Evolutionary conservation across 2,888 invertebrate species (phyloP).

Genomic region (Agrotis clavis): DNA sequence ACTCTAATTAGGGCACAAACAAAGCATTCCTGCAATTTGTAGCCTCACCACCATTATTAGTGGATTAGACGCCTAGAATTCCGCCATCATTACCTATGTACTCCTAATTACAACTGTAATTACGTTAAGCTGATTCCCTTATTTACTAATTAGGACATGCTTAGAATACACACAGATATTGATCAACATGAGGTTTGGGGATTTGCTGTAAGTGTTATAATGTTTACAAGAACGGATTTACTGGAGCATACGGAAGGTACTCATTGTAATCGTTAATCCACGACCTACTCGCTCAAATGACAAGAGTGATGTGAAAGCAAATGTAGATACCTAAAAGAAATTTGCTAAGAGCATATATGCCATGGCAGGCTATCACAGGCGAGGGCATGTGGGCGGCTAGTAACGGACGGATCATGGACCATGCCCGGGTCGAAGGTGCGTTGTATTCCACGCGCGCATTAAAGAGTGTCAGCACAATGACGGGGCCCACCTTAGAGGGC

Average conservation of each 20-base stretch:
- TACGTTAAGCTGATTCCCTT: constrained; percentile 44
- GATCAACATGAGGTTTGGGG: constrained; percentile 7
- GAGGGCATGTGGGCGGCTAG: no score
- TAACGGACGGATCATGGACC: no score
- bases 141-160: constrained; percentile 42
- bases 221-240: neutral
- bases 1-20: constrained; percentile 32
- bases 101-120: constrained; percentile 42
- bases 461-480: no score
- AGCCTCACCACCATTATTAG: constrained; percentile 15
- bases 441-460: no score
- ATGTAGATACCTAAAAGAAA: no score
- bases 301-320: no score
- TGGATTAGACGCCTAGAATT: constrained; percentile 34
- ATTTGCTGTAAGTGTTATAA: neutral
- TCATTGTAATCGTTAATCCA: no score
- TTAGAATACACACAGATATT: constrained; percentile 23
- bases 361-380: no score
- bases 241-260: neutral
- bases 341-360: no score
- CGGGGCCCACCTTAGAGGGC: no score
- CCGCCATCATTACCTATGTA: constrained; percentile 35
- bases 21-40: constrained; percentile 27
- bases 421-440: no score
- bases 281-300: no score